phyloP scores from a whole-genome alignment of 1,140 invertebrate species.

The Thaumetopoea pityocampa region DNA sequence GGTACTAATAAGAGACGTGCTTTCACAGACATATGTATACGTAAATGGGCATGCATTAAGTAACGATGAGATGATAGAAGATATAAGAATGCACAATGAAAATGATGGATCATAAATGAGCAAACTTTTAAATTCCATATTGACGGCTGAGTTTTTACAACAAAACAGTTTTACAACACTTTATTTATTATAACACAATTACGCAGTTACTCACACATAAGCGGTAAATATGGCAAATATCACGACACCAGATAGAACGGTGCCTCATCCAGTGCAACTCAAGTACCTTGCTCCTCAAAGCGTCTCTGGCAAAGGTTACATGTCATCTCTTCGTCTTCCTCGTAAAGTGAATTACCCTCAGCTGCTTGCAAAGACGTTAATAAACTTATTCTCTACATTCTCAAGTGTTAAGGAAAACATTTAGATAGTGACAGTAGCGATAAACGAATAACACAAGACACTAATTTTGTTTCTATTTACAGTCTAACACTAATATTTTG shows the following conservation, averaged over 20 bases:
- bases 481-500: not conserved
- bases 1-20: slow-evolving; percentile 48
- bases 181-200: slow-evolving; percentile 53
- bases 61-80: slow-evolving; percentile 35
- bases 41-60: slow-evolving; percentile 42
- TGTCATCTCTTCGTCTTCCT: slow-evolving; percentile 81
- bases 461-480: slow-evolving; percentile 4
- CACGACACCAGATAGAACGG: slow-evolving; percentile 52
- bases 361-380: slow-evolving; percentile 80
- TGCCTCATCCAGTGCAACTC: slow-evolving; percentile 52
- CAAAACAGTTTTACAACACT: slow-evolving; percentile 15
- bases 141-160: slow-evolving; percentile 22
- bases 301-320: slow-evolving; percentile 84
- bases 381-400: slow-evolving; percentile 62
- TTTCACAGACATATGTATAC: slow-evolving; percentile 36
- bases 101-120: slow-evolving; percentile 11
- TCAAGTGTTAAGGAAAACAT: slow-evolving; percentile 18
- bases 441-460: slow-evolving; percentile 2
- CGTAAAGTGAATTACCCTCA: slow-evolving; percentile 79
- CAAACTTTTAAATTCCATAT: slow-evolving; percentile 20
- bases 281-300: slow-evolving; percentile 85
- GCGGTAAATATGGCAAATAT: slow-evolving; percentile 59
- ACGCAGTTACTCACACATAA: slow-evolving; percentile 75
- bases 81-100: slow-evolving; percentile 15
- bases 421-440: slow-evolving; percentile 13